Evolutionary conservation across 23 tunicate genomes (phyloP).

Genomic region (Pegea sp.): DNA sequence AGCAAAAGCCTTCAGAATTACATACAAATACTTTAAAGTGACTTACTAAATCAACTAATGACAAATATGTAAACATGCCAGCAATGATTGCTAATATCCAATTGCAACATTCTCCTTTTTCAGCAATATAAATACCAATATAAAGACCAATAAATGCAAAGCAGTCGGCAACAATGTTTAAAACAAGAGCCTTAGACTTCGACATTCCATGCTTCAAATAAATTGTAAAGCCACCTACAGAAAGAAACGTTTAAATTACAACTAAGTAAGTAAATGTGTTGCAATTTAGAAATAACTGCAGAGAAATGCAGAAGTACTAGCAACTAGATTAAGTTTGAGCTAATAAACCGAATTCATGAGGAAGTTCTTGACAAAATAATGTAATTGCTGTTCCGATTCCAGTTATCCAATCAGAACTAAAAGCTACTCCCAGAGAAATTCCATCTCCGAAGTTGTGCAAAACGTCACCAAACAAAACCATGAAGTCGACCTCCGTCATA

Average conservation of each 20-base stretch:
- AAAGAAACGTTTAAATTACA: not conserved
- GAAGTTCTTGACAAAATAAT: not conserved
- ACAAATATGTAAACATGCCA: not conserved
- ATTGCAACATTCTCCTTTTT: not conserved
- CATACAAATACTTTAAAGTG: no score
- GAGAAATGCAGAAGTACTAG: no score
- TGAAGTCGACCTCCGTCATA: not conserved
- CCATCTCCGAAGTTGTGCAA: slow-evolving; percentile 1
- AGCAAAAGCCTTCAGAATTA: no score
- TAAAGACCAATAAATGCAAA: not conserved
- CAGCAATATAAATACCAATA: not conserved
- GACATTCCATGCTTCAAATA: slow-evolving; percentile 1
- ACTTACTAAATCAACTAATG: not conserved
- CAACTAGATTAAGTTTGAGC: not conserved
- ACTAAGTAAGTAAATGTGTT: not conserved
- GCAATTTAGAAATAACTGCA: no score
- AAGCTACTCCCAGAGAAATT: not conserved
- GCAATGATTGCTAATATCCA: not conserved
- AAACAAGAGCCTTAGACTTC: not conserved
- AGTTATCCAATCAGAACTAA: not conserved
- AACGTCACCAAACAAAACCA: not conserved
- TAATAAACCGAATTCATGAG: not conserved
- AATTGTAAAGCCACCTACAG: not conserved
- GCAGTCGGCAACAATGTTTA: not conserved
- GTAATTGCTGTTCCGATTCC: not conserved